Conservation (phyloP, 2,888 invertebrate genomes). For the Sinohyriopsis cumingii region DNA sequence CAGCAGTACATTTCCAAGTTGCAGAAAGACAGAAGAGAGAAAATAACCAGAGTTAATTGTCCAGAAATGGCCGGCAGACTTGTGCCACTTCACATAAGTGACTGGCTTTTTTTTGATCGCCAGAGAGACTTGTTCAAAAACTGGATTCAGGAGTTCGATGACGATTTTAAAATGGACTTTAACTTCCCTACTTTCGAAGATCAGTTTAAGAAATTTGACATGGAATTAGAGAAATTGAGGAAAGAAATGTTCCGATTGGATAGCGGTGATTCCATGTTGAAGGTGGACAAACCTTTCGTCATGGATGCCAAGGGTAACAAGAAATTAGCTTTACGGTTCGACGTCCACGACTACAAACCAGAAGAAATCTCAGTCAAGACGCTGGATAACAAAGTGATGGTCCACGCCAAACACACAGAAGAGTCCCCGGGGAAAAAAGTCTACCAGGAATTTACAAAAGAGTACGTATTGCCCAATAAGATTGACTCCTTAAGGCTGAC, state of each 20-base stretch:
- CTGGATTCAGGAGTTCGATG: conserved; percentile 39
- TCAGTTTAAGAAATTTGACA: conserved; percentile 36
- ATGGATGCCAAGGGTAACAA: conserved; percentile 84
- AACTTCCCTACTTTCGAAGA: conserved; percentile 5
- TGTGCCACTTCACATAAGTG: conserved; percentile 25
- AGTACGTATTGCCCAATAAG: conserved; percentile 96
- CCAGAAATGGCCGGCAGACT: conserved; percentile 20
- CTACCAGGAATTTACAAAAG: conserved; percentile 98
- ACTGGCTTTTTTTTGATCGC: conserved; percentile 36
- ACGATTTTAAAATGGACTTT: conserved; percentile 38
- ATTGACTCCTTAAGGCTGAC: conserved; percentile 97
- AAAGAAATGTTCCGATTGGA: conserved; percentile 52
- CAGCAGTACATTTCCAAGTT: too few relatives aligned
- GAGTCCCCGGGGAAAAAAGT: conserved; percentile 97
- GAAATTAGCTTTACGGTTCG: conserved; percentile 91
- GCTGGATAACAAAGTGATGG: conserved; percentile 93
- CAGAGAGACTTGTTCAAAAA: conserved; percentile 30
- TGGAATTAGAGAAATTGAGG: conserved; percentile 46
- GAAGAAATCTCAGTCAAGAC: conserved; percentile 99
- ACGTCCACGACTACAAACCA: conserved; percentile 94
- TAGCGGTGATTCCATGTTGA: conserved; percentile 36
- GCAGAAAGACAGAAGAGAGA: too few relatives aligned
- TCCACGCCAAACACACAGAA: conserved; percentile 98
- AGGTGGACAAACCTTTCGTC: conserved; percentile 55
- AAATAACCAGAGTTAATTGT: too few relatives aligned